These are phyloP conservation scores for Upupa epops DNA, from an alignment of 2,113 vertebrate genomes.

Conservation along the genomic window DNA sequence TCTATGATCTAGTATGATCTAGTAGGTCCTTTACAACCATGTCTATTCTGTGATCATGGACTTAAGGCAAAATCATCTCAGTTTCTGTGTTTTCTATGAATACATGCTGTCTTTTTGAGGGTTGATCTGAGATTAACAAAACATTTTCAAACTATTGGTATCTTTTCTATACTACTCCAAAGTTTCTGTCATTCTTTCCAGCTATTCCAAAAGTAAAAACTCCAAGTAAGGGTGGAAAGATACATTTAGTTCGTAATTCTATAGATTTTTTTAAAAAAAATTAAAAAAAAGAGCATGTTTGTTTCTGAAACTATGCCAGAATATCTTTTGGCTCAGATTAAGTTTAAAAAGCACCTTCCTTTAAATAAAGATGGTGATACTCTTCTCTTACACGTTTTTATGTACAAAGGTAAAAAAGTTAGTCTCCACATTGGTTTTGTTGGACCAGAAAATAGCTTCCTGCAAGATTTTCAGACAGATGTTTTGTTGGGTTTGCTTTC, in stretches of 20 bases:
- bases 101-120: not conserved
- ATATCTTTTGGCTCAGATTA: not conserved
- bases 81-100: not conserved
- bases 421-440: not conserved
- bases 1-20: too few species aligned
- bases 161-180: not conserved
- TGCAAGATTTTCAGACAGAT: not conserved
- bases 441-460: conserved; percentile 19
- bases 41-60: too few species aligned
- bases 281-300: not conserved
- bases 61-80: too few species aligned
- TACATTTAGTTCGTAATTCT: not conserved
- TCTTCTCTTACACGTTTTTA: not conserved
- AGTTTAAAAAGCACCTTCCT: not conserved
- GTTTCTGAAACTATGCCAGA: not conserved
- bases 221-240: not conserved
- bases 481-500: conserved; percentile 7
- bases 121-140: not conserved
- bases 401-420: not conserved
- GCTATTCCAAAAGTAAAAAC: not conserved
- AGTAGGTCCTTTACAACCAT: too few species aligned
- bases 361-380: not conserved
- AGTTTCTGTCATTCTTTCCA: not conserved
- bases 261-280: not conserved
- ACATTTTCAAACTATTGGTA: not conserved